These are phyloP conservation scores for Melipona quadrifasciata DNA, from an alignment of 1,140 invertebrate species.

Conservation along the genomic window DNA sequence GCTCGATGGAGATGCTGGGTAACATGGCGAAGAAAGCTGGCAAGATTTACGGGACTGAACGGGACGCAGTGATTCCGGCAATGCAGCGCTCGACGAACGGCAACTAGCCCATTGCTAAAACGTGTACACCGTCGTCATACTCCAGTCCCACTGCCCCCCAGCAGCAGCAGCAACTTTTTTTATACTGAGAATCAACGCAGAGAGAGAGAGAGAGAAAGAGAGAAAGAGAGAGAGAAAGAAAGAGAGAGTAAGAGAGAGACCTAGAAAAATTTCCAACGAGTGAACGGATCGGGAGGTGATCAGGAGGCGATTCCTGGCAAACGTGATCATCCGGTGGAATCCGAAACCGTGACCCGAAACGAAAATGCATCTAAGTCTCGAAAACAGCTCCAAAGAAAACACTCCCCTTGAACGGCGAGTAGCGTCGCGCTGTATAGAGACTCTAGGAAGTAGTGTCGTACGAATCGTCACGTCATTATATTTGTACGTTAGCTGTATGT, in stretches of 20 bases:
- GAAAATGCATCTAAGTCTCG: constrained; percentile 8
- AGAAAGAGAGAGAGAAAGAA: no score
- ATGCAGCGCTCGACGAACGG: constrained; percentile 82
- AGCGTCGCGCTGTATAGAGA: constrained; percentile 78
- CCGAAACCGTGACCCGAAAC: neutral
- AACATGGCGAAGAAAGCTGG: constrained; percentile 98
- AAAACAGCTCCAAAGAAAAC: constrained; percentile 52
- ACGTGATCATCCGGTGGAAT: neutral
- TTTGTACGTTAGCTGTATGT: constrained; percentile 79
- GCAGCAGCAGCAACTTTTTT: constrained; percentile 76
- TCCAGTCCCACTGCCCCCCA: constrained; percentile 78
- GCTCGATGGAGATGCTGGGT: constrained; percentile 94
- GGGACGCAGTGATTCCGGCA: constrained; percentile 81
- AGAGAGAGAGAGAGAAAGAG: neutral
- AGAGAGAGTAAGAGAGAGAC: constrained; percentile 11
- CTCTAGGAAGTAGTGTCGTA: constrained; percentile 77
- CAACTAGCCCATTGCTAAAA: constrained; percentile 76
- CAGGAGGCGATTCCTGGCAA: neutral
- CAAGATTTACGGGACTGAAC: constrained; percentile 96
- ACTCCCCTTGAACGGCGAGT: constrained; percentile 69
- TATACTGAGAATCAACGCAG: constrained; percentile 71
- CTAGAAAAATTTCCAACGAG: constrained; percentile 4
- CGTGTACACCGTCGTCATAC: constrained; percentile 64
- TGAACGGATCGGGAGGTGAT: neutral
- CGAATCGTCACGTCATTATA: constrained; percentile 75